Evolutionary conservation across 2,888 invertebrate species (phyloP).

Genomic region (Drosophila engyochracea): DNA sequence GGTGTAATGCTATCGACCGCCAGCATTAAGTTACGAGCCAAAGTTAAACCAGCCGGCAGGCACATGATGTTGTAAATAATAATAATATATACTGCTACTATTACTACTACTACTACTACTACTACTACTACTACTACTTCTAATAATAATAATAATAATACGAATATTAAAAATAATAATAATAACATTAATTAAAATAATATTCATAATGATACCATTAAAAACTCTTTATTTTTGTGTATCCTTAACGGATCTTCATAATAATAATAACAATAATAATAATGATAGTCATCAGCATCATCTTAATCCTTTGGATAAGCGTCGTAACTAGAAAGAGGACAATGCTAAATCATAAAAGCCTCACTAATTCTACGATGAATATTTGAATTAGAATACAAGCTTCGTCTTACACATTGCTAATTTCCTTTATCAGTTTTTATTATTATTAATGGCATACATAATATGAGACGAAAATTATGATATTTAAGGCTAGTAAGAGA

Average conservation of each 20-base stretch:
- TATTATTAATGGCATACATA: no score
- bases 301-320: not conserved
- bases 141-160: not conserved
- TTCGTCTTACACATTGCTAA: not conserved
- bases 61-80: conserved; percentile 48
- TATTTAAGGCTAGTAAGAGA: not conserved
- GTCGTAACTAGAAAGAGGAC: no score
- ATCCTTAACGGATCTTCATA: not conserved
- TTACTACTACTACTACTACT: not conserved
- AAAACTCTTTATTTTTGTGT: not conserved
- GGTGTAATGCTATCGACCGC: conserved; percentile 70
- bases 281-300: conserved; percentile 20
- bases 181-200: not conserved
- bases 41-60: conserved; percentile 29
- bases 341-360: conserved; percentile 19
- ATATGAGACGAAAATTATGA: not conserved
- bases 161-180: not conserved
- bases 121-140: not conserved
- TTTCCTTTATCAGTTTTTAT: not conserved
- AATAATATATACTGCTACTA: conserved; percentile 17
- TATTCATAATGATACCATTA: not conserved
- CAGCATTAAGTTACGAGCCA: conserved; percentile 71
- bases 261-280: conserved; percentile 5
- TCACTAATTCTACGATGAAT: conserved; percentile 28
- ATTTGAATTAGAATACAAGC: not conserved